Base-by-base conservation (phyloP, 2,113 vertebrate species). In the Setophaga kirtlandii region DNA sequence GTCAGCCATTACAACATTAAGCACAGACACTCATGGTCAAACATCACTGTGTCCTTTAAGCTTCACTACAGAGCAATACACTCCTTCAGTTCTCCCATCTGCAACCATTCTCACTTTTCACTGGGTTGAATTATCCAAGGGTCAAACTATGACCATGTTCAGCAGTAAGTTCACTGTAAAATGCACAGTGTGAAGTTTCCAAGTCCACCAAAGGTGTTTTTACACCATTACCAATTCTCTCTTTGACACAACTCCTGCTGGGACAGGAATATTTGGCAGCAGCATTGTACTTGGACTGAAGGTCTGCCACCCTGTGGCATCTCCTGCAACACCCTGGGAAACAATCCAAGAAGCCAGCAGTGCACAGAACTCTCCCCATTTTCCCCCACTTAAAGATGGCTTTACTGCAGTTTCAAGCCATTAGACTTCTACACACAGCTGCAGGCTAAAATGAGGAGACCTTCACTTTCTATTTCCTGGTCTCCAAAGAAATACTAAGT, bases 121-220 rank as follows among this genome's bases (percentile, higher is more conserved):
- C 1, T 11, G 35, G 30, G 64, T n/a, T 39, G 19, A 15, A 21
- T 10, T 13, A 84, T 3, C 20, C 44, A 50, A 63, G 47, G 44
- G 22, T 35, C 13, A 27, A 74, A 55, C n/a, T 30, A 16, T 6
- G 27, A 47, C 17, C 15, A 41, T 0, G 0, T 11, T 41, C 20
- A 87, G 52, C 28, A 44, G 14, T 5, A 37, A 42, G 28, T 8
- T 83, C 37, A 55, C 42, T 37, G 39, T 33, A 31, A 82, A 67
- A 44, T 2, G 3, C 93, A 42, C 11, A 13, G 2, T 2, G 15
- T 31, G 35, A 87, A 60, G 25, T 15, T 58, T 60, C n/a, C 2
- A 15, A 71, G 24, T 39, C 35, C 60, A 47, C 49, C 68, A 49
- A 16, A 75, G 8, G 41, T 41, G 13, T 53, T n/a, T 46, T 8